A percentile compares a stretch with the other conserved stretches of the same genome.
Conservation (phyloP, 2,888 invertebrate genomes). For the Leptopilina myrica region DNA sequence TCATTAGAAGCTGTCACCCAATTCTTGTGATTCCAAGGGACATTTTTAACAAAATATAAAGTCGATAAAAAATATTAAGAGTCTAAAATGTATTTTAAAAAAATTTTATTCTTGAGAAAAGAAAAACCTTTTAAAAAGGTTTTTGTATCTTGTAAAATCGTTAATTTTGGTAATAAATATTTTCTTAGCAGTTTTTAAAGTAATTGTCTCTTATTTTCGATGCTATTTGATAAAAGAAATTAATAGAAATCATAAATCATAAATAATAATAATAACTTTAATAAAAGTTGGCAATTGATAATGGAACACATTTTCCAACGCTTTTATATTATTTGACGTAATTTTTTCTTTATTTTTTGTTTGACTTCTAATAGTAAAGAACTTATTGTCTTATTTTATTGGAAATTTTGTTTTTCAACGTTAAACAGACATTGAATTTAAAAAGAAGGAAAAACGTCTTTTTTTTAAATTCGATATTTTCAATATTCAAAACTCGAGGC, state of each 20-base stretch:
- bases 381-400: too few species aligned
- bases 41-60: background rate
- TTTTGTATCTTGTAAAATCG: slow-evolving; percentile 7
- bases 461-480: too few species aligned
- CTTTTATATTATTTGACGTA: background rate
- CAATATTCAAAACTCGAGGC: too few species aligned
- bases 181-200: slow-evolving; percentile 8
- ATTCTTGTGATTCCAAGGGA: background rate
- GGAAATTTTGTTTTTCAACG: too few species aligned
- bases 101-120: background rate
- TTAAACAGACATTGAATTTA: too few species aligned
- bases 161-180: slow-evolving; percentile 28
- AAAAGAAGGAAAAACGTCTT: too few species aligned
- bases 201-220: background rate
- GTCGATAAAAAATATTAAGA: background rate
- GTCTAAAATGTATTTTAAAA: background rate
- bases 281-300: slow-evolving; percentile 21
- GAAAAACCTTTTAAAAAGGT: background rate
- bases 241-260: background rate
- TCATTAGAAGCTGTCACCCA: background rate
- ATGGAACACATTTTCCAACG: slow-evolving; percentile 34
- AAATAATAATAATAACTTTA: too few species aligned
- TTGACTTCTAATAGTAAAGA: background rate
- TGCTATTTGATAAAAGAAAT: background rate
- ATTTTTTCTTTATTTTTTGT: background rate